Conservation (phyloP, 2,888 invertebrate genomes). For the Nowickia ferox region DNA sequence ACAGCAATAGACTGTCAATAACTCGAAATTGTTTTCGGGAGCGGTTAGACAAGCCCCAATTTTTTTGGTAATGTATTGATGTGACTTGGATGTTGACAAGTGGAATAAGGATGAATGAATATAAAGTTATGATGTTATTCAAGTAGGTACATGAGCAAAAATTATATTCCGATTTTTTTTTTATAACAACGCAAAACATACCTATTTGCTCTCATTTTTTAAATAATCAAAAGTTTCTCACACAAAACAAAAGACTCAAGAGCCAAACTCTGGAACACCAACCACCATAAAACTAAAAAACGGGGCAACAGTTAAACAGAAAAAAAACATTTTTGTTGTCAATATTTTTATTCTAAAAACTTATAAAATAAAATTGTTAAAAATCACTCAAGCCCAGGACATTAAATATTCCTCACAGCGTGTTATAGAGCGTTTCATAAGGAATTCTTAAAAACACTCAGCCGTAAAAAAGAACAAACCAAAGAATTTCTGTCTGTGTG, state of each 20-base stretch:
- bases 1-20: too few species aligned
- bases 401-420: conserved; percentile 71
- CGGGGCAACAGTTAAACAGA: not conserved
- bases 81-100: too few species aligned
- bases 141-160: too few species aligned
- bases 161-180: not conserved
- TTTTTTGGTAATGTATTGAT: too few species aligned
- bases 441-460: conserved; percentile 63
- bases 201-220: conserved; percentile 6
- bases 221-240: not conserved
- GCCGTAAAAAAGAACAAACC: conserved; percentile 14
- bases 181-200: not conserved
- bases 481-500: conserved; percentile 51
- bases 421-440: conserved; percentile 48
- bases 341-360: conserved; percentile 38
- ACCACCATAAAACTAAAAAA: conserved; percentile 16
- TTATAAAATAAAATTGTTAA: conserved; percentile 28
- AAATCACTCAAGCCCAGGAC: conserved; percentile 67
- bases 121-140: too few species aligned
- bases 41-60: too few species aligned
- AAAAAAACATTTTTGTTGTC: not conserved
- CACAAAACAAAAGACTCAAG: conserved; percentile 66
- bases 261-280: conserved; percentile 2
- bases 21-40: too few species aligned
- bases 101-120: too few species aligned